phyloP scores from a whole-genome alignment of 2,113 vertebrate species.

The Dipodomys spectabilis region DNA sequence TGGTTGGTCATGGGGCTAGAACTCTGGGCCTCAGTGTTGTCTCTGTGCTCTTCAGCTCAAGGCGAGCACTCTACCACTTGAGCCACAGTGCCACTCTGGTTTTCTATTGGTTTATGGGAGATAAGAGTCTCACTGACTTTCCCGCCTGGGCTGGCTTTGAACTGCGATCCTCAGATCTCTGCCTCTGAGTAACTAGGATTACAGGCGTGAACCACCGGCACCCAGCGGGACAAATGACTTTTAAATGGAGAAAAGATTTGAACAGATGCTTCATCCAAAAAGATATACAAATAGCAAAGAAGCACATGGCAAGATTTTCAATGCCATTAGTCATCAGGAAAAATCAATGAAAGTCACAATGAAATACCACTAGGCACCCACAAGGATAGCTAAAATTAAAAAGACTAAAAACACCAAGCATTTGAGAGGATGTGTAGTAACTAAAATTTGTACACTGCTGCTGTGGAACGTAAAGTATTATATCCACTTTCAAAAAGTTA shows the following conservation, averaged over 20 bases:
- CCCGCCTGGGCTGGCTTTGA: too few relatives aligned
- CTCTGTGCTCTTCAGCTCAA: too few relatives aligned
- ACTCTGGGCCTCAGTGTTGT: too few relatives aligned
- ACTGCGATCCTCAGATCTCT: too few relatives aligned
- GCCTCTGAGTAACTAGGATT: too few relatives aligned
- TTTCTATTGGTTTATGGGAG: too few relatives aligned
- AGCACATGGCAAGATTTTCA: conserved; percentile 50
- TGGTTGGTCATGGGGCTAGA: too few relatives aligned
- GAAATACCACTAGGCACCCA: background rate
- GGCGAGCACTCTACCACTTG: too few relatives aligned
- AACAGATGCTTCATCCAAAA: conserved; percentile 39
- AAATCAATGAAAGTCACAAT: conserved; percentile 61
- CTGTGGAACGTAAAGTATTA: background rate
- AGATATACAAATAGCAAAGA: conserved; percentile 22
- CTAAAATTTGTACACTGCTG: background rate
- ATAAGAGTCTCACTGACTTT: too few relatives aligned
- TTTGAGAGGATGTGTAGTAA: background rate
- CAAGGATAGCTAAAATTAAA: conserved; percentile 43
- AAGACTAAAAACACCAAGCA: conserved; percentile 27
- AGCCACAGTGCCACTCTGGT: too few relatives aligned
- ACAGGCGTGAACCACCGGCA: too few relatives aligned
- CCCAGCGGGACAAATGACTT: conserved; percentile 21
- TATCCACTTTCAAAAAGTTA: background rate
- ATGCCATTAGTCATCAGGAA: conserved; percentile 53
- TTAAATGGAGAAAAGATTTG: conserved; percentile 45